Base-by-base conservation (phyloP, 2,113 vertebrate species). In the Melanocharis versteri region DNA sequence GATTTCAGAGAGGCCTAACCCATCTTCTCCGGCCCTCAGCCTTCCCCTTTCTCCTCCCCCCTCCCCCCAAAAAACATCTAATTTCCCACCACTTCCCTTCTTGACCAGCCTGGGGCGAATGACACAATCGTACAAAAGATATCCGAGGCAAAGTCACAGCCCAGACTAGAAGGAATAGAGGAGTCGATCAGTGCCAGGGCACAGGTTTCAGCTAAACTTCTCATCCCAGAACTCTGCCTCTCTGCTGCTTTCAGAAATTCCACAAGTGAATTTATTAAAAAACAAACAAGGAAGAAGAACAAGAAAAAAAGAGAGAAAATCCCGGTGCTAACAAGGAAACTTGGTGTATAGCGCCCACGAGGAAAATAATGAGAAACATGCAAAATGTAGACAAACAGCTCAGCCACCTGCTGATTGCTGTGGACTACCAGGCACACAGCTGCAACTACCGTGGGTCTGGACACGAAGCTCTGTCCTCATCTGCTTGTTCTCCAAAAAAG, bases 351-450 rank as follows among this genome's bases (percentile, higher is more conserved):
- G 92, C 19, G 5, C 69, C 91, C 69, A 92, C 30, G 2, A 86
- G 51, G 62, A 60, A 83, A 88, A 48, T 39, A 83, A 89, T 78
- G 71, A 42, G 58, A 77, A 96, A 73, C 76, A 93, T 16, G 68
- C 31, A 65, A 77, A 89, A 76, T 26, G 30, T 37, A 81, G 93
- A 78, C 56, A 92, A 89, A 71, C 47, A 81, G 30, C 56, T 93
- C 76, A 87, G 51, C 69, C 73, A 96, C 96, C 94, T 95, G 89
- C 87, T 96, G 83, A 90, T 37, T 28, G 47, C 1, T 1, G 14
- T 4, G 5, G 77, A 81, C 80, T 92, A 87, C 72, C 56, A 81
- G 72, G 64, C 80, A 61, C 24, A 60, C 58, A 95, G 93, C 68
- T 87, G 91, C 80, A 80, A 57, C 83, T 88, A 35, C 23, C 80